Evolutionary conservation across 1,140 invertebrate species (phyloP).

Genomic region (Wiebesia pumilae): DNA sequence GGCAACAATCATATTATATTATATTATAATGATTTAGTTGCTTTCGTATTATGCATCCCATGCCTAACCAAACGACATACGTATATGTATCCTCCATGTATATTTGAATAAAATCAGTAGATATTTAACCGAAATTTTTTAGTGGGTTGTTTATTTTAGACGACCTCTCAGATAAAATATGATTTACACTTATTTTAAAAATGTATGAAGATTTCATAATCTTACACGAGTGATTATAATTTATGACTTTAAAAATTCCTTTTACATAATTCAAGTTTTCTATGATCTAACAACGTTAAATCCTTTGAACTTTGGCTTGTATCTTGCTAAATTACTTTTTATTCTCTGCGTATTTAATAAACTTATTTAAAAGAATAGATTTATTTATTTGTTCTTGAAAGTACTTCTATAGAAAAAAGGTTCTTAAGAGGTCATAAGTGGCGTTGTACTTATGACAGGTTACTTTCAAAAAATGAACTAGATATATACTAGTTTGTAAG

Average conservation of each 20-base stretch:
- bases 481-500: background rate
- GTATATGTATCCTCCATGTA: too few species aligned
- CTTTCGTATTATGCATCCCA: background rate
- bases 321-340: background rate
- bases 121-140: background rate
- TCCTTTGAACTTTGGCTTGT: background rate
- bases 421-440: background rate
- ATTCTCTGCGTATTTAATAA: too few species aligned
- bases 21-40: background rate
- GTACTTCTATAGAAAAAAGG: too few species aligned
- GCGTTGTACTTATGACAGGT: background rate
- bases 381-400: too few species aligned
- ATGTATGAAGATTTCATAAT: background rate
- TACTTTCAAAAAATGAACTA: background rate
- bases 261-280: background rate
- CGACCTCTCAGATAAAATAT: background rate
- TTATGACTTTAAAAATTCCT: background rate
- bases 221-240: background rate
- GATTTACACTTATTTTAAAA: background rate
- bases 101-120: background rate
- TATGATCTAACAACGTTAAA: too few species aligned
- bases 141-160: background rate
- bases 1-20: background rate
- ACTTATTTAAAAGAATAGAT: too few species aligned
- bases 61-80: too few species aligned